Evolutionary conservation across 2,113 vertebrate genomes (phyloP).

Genomic region (Lepidothrix coronata): DNA sequence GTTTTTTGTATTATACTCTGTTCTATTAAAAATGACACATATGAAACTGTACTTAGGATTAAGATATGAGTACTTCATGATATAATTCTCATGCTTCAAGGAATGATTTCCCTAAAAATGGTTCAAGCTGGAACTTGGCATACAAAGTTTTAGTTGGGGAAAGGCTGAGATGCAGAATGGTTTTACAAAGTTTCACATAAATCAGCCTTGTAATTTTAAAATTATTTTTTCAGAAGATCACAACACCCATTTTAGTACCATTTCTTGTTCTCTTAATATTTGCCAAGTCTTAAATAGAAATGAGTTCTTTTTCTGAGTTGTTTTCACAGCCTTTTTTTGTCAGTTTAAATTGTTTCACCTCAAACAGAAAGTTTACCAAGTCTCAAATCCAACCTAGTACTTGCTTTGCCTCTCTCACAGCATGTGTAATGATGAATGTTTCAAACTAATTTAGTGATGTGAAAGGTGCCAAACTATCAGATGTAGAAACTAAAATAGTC

Average conservation of each 20-base stretch:
- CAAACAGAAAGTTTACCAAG: constrained; percentile 38
- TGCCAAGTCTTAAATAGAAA: background rate
- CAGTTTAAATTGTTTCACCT: constrained; percentile 26
- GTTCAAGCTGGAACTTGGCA: constrained; percentile 2
- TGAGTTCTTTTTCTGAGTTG: background rate
- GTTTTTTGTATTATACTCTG: background rate
- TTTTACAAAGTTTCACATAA: background rate
- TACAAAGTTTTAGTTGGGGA: background rate
- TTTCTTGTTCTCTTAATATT: constrained; percentile 9
- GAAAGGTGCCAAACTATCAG: constrained; percentile 8
- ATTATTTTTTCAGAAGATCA: constrained; percentile 28
- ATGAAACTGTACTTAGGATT: background rate
- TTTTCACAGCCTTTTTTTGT: constrained; percentile 33
- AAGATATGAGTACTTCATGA: background rate
- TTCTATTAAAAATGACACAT: background rate
- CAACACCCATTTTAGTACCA: background rate
- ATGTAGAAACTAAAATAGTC: background rate
- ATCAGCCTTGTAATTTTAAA: background rate
- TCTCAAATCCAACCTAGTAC: background rate
- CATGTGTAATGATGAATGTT: background rate
- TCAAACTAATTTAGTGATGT: background rate
- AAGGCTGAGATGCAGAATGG: background rate
- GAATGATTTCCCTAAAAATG: background rate
- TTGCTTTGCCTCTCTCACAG: constrained; percentile 9
- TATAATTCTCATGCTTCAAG: background rate